Evolutionary conservation across 2,797 vertebrate genomes (phyloP).

Genomic region (Phylloscopus collybita): DNA sequence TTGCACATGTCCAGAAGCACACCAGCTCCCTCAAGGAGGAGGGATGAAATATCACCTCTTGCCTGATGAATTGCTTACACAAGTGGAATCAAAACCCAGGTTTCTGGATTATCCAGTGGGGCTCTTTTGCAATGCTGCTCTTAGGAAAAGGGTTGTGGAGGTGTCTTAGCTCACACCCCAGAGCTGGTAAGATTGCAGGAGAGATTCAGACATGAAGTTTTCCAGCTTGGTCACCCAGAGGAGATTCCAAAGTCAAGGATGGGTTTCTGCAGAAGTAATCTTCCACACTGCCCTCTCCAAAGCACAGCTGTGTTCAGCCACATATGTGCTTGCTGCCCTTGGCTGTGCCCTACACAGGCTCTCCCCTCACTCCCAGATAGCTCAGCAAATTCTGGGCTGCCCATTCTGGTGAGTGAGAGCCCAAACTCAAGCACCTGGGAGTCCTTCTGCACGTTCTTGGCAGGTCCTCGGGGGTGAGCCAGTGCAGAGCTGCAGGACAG

Average conservation of each 20-base stretch:
- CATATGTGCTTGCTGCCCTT: neutral
- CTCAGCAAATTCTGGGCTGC: neutral
- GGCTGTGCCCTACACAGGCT: neutral
- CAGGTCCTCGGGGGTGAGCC: neutral
- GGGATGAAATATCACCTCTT: neutral
- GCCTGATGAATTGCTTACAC: neutral
- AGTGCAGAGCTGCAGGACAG: neutral
- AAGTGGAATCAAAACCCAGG: constrained; percentile 10
- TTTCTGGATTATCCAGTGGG: constrained; percentile 9
- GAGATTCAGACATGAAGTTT: neutral
- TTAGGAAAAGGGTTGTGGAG: neutral
- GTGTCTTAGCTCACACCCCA: neutral
- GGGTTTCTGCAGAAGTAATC: neutral
- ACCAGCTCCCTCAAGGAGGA: neutral
- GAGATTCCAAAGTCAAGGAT: neutral
- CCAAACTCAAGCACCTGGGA: neutral
- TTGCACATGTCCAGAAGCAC: neutral
- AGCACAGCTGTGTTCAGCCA: neutral
- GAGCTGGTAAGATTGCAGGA: neutral
- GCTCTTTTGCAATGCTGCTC: neutral
- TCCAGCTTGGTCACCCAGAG: neutral
- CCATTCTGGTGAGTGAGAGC: neutral
- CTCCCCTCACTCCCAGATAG: neutral
- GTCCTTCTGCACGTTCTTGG: rapidly evolving
- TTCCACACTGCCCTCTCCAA: neutral